Evolutionary conservation across 2,888 invertebrate genomes (phyloP).

Genomic region (Ametastegia equiseti): DNA sequence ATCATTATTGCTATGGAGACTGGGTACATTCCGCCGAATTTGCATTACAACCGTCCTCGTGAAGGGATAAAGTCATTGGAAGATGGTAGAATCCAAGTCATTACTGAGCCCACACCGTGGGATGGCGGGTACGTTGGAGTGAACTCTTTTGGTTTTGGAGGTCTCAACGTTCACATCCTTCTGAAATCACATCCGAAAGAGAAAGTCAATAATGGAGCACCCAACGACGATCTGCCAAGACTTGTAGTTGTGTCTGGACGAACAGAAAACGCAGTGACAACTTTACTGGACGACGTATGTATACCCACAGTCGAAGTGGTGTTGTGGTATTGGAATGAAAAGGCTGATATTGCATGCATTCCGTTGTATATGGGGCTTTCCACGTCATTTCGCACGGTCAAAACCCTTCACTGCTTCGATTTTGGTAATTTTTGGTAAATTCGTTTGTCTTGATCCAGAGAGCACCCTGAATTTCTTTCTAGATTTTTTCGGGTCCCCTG

Average conservation of each 20-base stretch:
- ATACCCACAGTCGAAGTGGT: slow-evolving; percentile 58
- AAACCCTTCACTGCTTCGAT: too few relatives aligned
- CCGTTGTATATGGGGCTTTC: too few relatives aligned
- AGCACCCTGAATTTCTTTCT: too few relatives aligned
- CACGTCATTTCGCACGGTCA: too few relatives aligned
- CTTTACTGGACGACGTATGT: slow-evolving; percentile 81
- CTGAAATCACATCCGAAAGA: slow-evolving; percentile 74
- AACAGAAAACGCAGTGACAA: slow-evolving; percentile 84
- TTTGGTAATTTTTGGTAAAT: too few relatives aligned
- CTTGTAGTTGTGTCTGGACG: slow-evolving; percentile 81
- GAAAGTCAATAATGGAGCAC: slow-evolving; percentile 68
- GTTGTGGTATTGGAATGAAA: background rate
- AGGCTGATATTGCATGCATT: too few relatives aligned
- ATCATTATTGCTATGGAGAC: slow-evolving; percentile 87
- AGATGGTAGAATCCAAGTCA: slow-evolving; percentile 79
- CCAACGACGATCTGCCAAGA: slow-evolving; percentile 72
- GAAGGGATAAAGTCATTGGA: slow-evolving; percentile 79
- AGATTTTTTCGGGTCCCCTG: too few relatives aligned
- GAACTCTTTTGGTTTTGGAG: slow-evolving; percentile 84
- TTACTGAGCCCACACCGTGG: slow-evolving; percentile 77
- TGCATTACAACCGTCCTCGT: slow-evolving; percentile 83
- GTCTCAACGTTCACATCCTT: slow-evolving; percentile 78
- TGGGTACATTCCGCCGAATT: slow-evolving; percentile 88
- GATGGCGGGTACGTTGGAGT: slow-evolving; percentile 79
- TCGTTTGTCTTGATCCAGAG: too few relatives aligned